phyloP scores from a whole-genome alignment of 2,113 vertebrate genomes.

The Myocastor coypus region DNA sequence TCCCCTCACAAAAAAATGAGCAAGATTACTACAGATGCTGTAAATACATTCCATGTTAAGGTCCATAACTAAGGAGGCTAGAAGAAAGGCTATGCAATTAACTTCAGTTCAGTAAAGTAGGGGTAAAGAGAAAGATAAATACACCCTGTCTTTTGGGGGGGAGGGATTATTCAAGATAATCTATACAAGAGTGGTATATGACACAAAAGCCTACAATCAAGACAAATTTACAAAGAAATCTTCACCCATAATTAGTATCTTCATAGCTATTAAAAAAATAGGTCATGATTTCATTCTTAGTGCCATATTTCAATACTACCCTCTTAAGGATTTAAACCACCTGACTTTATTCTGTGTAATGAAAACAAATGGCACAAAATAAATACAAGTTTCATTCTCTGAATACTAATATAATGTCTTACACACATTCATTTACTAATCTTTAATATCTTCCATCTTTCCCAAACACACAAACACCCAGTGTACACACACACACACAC shows the following conservation, averaged over 20 bases:
- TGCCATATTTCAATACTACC: slow-evolving; percentile 81
- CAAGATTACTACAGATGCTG: slow-evolving; percentile 56
- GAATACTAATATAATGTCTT: slow-evolving; percentile 72
- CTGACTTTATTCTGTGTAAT: slow-evolving; percentile 82
- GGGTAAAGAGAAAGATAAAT: slow-evolving; percentile 69
- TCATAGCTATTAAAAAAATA: slow-evolving; percentile 86
- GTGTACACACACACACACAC: neutral
- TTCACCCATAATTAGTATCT: slow-evolving; percentile 85
- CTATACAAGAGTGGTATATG: slow-evolving; percentile 77
- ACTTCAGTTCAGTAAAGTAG: slow-evolving; percentile 60
- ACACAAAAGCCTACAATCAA: slow-evolving; percentile 43
- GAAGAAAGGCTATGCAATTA: slow-evolving; percentile 63
- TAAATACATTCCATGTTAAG: slow-evolving; percentile 61
- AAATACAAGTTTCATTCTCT: slow-evolving; percentile 83
- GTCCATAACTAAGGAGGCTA: slow-evolving; percentile 61
- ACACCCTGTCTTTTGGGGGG: slow-evolving; percentile 73
- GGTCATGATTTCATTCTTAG: slow-evolving; percentile 82
- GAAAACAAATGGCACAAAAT: slow-evolving; percentile 87
- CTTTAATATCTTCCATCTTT: slow-evolving; percentile 70
- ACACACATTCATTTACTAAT: slow-evolving; percentile 70
- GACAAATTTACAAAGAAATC: slow-evolving; percentile 80
- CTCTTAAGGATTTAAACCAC: slow-evolving; percentile 78
- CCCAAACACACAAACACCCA: slow-evolving; percentile 55
- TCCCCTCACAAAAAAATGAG: slow-evolving; percentile 37
- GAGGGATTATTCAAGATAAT: slow-evolving; percentile 55